These are phyloP conservation scores for Pelecanus crispus DNA, from an alignment of 2,113 vertebrate species.

Conservation along the genomic window DNA sequence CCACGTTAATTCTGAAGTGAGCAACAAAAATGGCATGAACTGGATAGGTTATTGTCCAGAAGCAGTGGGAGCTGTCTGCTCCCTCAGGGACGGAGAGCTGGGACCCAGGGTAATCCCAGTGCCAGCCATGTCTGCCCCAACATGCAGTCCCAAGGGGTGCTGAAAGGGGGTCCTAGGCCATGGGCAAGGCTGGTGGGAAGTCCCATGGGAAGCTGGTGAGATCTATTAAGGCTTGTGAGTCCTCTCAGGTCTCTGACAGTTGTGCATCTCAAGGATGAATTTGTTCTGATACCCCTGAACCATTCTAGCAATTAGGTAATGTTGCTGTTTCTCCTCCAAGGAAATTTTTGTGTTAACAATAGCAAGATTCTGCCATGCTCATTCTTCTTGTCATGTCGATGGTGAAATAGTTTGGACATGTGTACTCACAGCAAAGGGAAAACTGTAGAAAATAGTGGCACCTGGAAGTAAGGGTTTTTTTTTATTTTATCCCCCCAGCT, in stretches of 20 bases:
- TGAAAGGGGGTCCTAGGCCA: neutral
- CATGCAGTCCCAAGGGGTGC: neutral
- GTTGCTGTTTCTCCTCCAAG: neutral
- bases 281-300: neutral
- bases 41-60: neutral
- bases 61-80: neutral
- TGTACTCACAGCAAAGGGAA: neutral
- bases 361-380: neutral
- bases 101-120: fast-evolving
- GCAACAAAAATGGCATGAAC: neutral
- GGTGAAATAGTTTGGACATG: neutral
- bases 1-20: neutral
- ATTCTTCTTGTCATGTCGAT: neutral
- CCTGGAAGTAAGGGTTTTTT: neutral
- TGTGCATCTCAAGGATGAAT: neutral
- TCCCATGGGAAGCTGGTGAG: neutral
- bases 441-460: neutral
- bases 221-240: neutral
- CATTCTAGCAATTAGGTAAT: neutral
- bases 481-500: too few species aligned
- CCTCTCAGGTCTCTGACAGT: neutral
- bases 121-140: fast-evolving
- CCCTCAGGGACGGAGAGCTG: neutral
- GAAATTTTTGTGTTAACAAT: neutral
- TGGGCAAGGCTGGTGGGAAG: neutral